Base-by-base conservation (phyloP, 2,888 invertebrate genomes). In the Spodoptera picta region DNA sequence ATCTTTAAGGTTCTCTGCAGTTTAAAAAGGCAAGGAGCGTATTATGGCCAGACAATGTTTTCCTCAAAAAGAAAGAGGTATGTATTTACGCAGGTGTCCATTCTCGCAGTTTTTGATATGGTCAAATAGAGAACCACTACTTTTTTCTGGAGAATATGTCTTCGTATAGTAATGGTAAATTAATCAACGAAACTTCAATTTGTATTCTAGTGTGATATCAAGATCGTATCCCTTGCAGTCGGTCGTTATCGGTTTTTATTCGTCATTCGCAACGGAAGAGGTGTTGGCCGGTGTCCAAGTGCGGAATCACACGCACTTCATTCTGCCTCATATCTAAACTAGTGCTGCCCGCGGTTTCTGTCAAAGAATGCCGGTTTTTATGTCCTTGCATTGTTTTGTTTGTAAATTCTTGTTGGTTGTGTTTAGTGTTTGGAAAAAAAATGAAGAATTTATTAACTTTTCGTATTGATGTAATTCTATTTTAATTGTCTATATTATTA, bases 231-330 rank as follows among this genome's bases (percentile, higher is more conserved):
- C 14, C 53, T 52, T 57, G 54, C 44, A 54, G 24, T 59, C 24
- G 49, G 41, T 55, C 48, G 41, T 63, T 69, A 69, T 65, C 45
- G 49, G 57, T 60, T 65, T 62, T 66, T 64, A 67, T 69, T 68
- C 64, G 63, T 55, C 61, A 52, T 63, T 75, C 57, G 23, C 56
- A 72, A 69, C 81, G 83, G 81, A 84, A 83, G 82, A 77, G 59
- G 59, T 49, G 14, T 70, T 86, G 85, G 85, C 81, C n/a, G 12
- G 3, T 0, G 6, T 73, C 85, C 85, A 85, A 79, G 64, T 71
- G 54, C 69, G 77, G 62, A 60, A 66, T 73, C 79, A 65, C 56
- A 69, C 47, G 51, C 69, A 77, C 63, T 70, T 70, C 71, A 79
- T 75, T 83, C 77, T 74, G 78, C 75, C 65, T 73, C 78, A 72